Conservation (phyloP, 2,888 invertebrate species). For the Polia nebulosa region DNA sequence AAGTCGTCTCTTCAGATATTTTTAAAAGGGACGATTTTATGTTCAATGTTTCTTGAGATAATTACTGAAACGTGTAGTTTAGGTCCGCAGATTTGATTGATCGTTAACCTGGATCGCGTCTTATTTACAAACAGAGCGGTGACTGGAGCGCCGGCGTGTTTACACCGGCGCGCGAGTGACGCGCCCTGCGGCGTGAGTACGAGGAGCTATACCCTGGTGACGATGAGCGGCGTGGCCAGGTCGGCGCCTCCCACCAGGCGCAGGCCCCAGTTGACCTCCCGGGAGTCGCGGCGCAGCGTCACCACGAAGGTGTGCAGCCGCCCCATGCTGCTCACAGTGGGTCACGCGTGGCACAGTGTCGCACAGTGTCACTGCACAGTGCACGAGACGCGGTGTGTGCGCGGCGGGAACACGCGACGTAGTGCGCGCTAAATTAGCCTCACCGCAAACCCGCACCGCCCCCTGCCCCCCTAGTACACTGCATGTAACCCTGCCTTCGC, state of each 20-base stretch:
- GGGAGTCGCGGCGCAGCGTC: slow-evolving; percentile 93
- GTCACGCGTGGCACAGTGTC: slow-evolving; percentile 27
- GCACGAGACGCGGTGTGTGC: slow-evolving; percentile 79
- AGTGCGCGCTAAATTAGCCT: slow-evolving; percentile 86
- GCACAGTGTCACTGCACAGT: slow-evolving; percentile 75
- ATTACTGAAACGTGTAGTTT: slow-evolving; percentile 18
- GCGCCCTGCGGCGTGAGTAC: slow-evolving; percentile 36
- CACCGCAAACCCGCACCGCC: slow-evolving; percentile 79
- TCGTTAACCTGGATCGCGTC: slow-evolving; percentile 61
- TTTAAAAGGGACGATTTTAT: slow-evolving; percentile 16
- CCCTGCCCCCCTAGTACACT: slow-evolving; percentile 79
- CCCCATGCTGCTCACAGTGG: slow-evolving; percentile 86
- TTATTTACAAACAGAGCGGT: slow-evolving; percentile 66
- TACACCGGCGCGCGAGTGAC: slow-evolving; percentile 76
- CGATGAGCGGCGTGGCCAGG: slow-evolving; percentile 96
- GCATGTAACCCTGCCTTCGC: slow-evolving; percentile 85
- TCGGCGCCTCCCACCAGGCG: slow-evolving; percentile 96
- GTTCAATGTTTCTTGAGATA: slow-evolving; percentile 22
- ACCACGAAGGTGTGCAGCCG: slow-evolving; percentile 95
- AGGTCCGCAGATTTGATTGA: slow-evolving; percentile 19
- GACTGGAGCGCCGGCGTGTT: slow-evolving; percentile 79
- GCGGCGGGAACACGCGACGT: slow-evolving; percentile 86
- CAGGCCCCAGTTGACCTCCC: slow-evolving; percentile 96
- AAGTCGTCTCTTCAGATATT: slow-evolving; percentile 21
- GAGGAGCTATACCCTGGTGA: slow-evolving; percentile 94